Conservation (phyloP, 2,888 invertebrate species). For the Eupithecia inturbata region DNA sequence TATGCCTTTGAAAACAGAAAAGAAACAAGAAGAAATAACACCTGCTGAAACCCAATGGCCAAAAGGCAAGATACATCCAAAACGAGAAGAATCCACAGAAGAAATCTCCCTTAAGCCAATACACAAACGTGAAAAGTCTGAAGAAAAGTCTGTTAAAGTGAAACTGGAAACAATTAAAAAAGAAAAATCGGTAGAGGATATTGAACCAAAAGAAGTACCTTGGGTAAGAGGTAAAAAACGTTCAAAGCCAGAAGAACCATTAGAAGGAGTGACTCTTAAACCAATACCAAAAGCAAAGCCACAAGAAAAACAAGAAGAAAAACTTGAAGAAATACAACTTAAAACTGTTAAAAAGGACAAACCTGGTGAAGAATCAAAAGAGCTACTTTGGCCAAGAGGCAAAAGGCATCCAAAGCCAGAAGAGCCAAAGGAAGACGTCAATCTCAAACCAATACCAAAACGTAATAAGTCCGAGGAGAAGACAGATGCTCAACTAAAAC, state of each 20-base stretch:
- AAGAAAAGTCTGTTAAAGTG: slow-evolving; percentile 64
- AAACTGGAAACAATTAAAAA: slow-evolving; percentile 50
- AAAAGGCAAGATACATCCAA: slow-evolving; percentile 54
- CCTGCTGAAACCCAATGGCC: slow-evolving; percentile 62
- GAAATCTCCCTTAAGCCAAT: slow-evolving; percentile 68
- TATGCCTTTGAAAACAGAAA: slow-evolving; percentile 48
- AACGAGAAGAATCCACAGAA: slow-evolving; percentile 54
- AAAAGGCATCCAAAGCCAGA: slow-evolving; percentile 54
- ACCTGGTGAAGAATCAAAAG: slow-evolving; percentile 38
- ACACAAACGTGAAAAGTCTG: slow-evolving; percentile 55
- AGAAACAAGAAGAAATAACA: slow-evolving; percentile 56
- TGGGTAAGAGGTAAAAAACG: slow-evolving; percentile 24
- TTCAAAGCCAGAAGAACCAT: slow-evolving; percentile 41
- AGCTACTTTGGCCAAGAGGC: slow-evolving; percentile 58
- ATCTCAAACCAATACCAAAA: slow-evolving; percentile 59
- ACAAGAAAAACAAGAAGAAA: slow-evolving; percentile 71
- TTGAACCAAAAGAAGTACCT: slow-evolving; percentile 52
- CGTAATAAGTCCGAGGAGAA: slow-evolving; percentile 39
- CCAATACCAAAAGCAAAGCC: slow-evolving; percentile 16
- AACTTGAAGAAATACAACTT: slow-evolving; percentile 64
- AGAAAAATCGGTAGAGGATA: slow-evolving; percentile 49
- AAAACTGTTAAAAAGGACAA: slow-evolving; percentile 58
- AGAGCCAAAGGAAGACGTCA: slow-evolving; percentile 52
- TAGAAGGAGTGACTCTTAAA: slow-evolving; percentile 59
- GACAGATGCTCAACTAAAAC: slow-evolving; percentile 11